Evolutionary conservation across 64 coral and sea anemone genomes (phyloP).

Genomic region (Pocillopora damicornis): DNA sequence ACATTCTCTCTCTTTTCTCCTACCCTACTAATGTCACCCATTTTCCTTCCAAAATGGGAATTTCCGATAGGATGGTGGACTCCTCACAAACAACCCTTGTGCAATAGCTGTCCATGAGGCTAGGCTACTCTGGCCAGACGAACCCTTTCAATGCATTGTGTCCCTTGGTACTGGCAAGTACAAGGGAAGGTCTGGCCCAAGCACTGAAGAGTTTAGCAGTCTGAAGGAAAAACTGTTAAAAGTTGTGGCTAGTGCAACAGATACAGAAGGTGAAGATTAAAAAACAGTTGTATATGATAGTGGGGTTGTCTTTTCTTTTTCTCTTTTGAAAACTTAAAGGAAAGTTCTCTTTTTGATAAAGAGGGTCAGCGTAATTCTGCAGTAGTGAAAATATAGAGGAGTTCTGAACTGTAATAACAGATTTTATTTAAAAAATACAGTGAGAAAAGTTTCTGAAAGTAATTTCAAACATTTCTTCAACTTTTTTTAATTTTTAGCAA

Average conservation of each 20-base stretch:
- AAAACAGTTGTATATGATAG: not conserved
- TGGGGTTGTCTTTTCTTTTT: no score
- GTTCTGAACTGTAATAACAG: not conserved
- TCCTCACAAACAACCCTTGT: slow-evolving; percentile 94
- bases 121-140: slow-evolving; percentile 80
- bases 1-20: no score
- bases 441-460: not conserved
- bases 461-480: not conserved
- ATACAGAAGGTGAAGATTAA: slow-evolving; percentile 77
- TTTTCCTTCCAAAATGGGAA: not conserved
- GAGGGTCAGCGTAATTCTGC: no score
- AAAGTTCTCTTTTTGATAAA: no score
- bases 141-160: slow-evolving; percentile 85
- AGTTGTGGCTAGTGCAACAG: slow-evolving; percentile 94
- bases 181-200: slow-evolving; percentile 60
- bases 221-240: slow-evolving; percentile 87
- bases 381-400: no score
- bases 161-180: slow-evolving; percentile 94
- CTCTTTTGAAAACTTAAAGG: no score
- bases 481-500: slow-evolving; percentile 50
- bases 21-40: not conserved
- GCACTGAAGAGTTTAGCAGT: slow-evolving; percentile 78
- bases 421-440: not conserved
- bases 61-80: slow-evolving; percentile 75
- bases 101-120: slow-evolving; percentile 93